phyloP scores from a whole-genome alignment of 2,888 invertebrate genomes.

The Plebejus argus region DNA sequence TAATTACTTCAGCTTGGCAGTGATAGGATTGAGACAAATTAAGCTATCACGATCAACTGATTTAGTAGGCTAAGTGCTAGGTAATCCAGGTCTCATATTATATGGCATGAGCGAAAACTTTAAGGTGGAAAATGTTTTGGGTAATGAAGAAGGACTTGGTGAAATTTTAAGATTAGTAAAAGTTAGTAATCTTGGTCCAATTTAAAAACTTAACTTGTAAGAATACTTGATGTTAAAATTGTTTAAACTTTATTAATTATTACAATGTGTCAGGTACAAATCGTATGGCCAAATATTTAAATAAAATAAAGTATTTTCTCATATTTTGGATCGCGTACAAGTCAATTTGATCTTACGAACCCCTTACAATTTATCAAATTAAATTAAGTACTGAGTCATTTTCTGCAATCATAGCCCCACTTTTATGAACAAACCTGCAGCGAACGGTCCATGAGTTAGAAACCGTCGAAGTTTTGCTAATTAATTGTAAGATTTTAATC shows the following conservation, averaged over 20 bases:
- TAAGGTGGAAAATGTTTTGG: neutral
- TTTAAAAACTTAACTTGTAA: too few species aligned
- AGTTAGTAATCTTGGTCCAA: neutral
- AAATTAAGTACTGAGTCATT: neutral
- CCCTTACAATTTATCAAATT: neutral
- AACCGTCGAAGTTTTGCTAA: slow-evolving; percentile 70
- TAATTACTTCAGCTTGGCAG: neutral
- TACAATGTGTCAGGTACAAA: too few species aligned
- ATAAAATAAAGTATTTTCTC: neutral
- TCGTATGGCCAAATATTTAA: too few species aligned
- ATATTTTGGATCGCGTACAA: neutral
- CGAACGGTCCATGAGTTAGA: slow-evolving; percentile 54
- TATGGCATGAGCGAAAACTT: neutral
- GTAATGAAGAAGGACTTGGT: neutral
- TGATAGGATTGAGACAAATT: slow-evolving; percentile 27
- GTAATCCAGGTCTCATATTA: neutral
- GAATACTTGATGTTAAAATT: too few species aligned
- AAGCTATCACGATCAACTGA: neutral
- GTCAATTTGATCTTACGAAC: neutral
- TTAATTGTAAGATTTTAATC: slow-evolving; percentile 79
- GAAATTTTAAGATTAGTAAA: neutral
- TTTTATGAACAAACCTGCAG: slow-evolving; percentile 45
- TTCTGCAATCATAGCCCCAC: slow-evolving; percentile 2
- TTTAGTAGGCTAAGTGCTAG: neutral
- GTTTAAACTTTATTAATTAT: too few species aligned